Evolutionary conservation across 2,888 invertebrate genomes (phyloP).

Genomic region (Amphipoea oculea): DNA sequence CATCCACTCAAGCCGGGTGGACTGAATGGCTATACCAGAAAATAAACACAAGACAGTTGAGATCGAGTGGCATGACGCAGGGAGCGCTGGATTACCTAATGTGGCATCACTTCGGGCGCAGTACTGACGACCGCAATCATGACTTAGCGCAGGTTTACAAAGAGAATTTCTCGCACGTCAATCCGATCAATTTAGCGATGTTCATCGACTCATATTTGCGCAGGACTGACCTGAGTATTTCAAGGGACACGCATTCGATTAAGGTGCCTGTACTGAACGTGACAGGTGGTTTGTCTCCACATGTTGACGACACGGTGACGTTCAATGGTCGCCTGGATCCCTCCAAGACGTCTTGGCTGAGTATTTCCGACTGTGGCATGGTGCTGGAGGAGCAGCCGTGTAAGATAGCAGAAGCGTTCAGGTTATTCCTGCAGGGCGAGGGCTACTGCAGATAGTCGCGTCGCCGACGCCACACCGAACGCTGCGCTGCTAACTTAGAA

Average conservation of each 20-base stretch:
- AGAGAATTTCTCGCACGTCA: constrained; percentile 98
- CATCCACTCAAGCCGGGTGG: constrained; percentile 98
- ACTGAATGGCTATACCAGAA: constrained; percentile 99
- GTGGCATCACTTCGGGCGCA: constrained; percentile 99
- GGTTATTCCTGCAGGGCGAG: constrained; percentile 99
- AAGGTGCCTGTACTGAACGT: constrained; percentile 97
- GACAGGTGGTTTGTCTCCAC: constrained; percentile 98
- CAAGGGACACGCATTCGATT: constrained; percentile 91
- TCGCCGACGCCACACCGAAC: constrained; percentile 68
- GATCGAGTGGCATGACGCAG: constrained; percentile 97
- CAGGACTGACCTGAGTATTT: constrained; percentile 96
- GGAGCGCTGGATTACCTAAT: constrained; percentile 98
- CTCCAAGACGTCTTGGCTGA: constrained; percentile 99
- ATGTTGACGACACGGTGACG: constrained; percentile 98
- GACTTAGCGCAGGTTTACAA: constrained; percentile 98
- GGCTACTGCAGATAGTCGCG: constrained; percentile 95
- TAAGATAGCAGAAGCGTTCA: constrained; percentile 99
- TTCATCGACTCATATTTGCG: constrained; percentile 98
- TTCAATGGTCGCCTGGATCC: constrained; percentile 99
- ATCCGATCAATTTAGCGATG: constrained; percentile 98
- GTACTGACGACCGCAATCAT: constrained; percentile 97
- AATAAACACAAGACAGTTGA: constrained; percentile 96
- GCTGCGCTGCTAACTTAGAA: constrained; percentile 83
- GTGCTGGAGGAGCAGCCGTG: constrained; percentile 99
- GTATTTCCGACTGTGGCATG: constrained; percentile 99